Evolutionary conservation across 2,797 vertebrate species (phyloP), one percentile per base, ranked within the genome.

Genomic region (Pelobates cultripes): DNA sequence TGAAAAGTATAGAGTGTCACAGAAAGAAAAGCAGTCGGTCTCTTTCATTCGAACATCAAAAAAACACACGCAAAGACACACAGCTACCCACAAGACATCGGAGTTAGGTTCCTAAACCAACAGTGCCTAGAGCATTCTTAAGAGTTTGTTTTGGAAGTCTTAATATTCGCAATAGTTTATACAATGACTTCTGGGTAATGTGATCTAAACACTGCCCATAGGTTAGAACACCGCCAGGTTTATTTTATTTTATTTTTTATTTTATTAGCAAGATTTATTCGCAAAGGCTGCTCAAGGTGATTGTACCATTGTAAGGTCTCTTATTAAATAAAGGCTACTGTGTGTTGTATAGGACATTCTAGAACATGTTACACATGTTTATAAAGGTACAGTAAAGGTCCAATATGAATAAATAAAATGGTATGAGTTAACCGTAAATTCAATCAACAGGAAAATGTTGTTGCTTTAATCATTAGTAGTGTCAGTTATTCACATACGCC

Each of bases 1-100:
- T 2, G 7, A 81, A 61, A 77, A 78, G 66, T 76, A 85, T 6
- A 78, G 67, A 77, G 57, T 41, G 57, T 17, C 80, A 76, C 55
- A 77, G 61, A 85, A 69, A 85, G 73, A 78, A 75, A 78, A 78
- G 75, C 79, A 87, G 81, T 66, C 40, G 45, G n/a, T 66, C 83
- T 76, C 82, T 85, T 85, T 84, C 53, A 6, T 73, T 85, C 10
- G 2, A 14, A 73, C 69, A 75, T 13, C 63, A 85, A 86, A 81
- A 73, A 85, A 43, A 81, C 28, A 43, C 57, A 78, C 70, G 60
- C 78, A 28, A 9, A 85, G 75, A 78, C 75, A 51, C 81, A 75
- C 63, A 51, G 76, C 71, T 78, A 57, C 80, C 76, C 79, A 64
- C 53, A 80, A 82, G 67, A 83, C 13, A 68, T 41, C 15, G 3